phyloP scores from a whole-genome alignment of 2,888 invertebrate genomes.

The Leucophora obtusa region DNA sequence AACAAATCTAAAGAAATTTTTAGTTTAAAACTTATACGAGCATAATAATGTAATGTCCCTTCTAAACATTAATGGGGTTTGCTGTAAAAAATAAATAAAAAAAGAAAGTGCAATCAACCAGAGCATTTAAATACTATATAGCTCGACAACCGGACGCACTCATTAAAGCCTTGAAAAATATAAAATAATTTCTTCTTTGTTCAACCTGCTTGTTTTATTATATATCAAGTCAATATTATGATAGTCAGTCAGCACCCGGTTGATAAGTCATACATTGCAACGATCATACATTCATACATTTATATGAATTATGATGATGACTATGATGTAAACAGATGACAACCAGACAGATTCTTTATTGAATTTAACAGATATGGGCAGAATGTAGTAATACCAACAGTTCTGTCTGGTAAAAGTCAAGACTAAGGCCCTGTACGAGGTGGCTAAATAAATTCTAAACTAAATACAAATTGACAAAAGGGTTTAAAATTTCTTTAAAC shows the following conservation, averaged over 20 bases:
- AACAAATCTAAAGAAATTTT: conserved; percentile 7
- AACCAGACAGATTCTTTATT: conserved; percentile 29
- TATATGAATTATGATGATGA: conserved; percentile 46
- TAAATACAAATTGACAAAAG: no score
- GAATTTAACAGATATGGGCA: conserved; percentile 20
- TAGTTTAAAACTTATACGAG: neutral
- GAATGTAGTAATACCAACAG: neutral
- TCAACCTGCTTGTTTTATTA: conserved; percentile 46
- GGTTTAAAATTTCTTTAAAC: no score
- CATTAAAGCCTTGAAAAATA: conserved; percentile 57
- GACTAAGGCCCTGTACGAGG: no score
- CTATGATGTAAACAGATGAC: conserved; percentile 41
- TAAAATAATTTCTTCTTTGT: conserved; percentile 49
- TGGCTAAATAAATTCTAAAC: no score
- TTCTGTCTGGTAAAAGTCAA: neutral
- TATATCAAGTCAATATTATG: conserved; percentile 28
- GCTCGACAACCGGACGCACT: conserved; percentile 60
- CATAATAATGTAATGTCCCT: conserved; percentile 1
- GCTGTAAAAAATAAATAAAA: conserved; percentile 12
- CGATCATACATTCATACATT: conserved; percentile 20
- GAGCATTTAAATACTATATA: conserved; percentile 47
- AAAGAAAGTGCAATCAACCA: conserved; percentile 64
- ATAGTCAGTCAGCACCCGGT: conserved; percentile 48
- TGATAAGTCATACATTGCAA: conserved; percentile 4
- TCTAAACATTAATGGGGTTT: conserved; percentile 41